Conservation (phyloP, 2,797 vertebrate genomes). For the Tapirus indicus region DNA sequence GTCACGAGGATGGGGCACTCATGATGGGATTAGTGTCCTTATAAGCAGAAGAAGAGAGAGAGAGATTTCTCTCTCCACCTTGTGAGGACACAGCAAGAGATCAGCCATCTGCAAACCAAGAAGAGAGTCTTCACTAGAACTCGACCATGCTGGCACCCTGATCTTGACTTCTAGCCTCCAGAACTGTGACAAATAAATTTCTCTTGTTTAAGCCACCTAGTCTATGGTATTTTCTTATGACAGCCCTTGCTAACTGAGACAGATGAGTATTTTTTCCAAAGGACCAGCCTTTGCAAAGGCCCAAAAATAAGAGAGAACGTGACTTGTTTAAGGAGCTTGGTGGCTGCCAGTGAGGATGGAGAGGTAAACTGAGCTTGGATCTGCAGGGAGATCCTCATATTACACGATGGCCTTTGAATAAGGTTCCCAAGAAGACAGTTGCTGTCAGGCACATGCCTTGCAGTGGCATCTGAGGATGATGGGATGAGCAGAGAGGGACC, state of each 20-base stretch:
- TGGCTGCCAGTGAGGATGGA: not conserved
- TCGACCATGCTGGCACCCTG: not conserved
- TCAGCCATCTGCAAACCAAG: not conserved
- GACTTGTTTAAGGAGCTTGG: not conserved
- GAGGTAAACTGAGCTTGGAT: not conserved
- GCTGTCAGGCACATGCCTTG: not conserved
- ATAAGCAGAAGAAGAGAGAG: not conserved
- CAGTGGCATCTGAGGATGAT: not conserved
- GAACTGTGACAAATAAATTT: not conserved
- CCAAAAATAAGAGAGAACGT: not conserved
- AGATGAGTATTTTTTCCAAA: constrained; percentile 43
- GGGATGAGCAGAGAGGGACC: not conserved
- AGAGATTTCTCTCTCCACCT: not conserved
- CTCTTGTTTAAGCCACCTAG: not conserved
- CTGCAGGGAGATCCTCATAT: not conserved
- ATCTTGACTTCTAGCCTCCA: not conserved
- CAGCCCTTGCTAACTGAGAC: not conserved
- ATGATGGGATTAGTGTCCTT: not conserved
- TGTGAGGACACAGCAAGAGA: not conserved
- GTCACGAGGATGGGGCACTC: not conserved
- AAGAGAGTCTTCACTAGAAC: not conserved
- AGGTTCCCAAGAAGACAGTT: not conserved
- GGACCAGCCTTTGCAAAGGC: not conserved
- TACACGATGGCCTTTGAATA: not conserved
- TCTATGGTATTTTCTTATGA: not conserved